Evolutionary conservation across 2,113 vertebrate species (phyloP).

Genomic region (Ibidorhyncha struthersii): DNA sequence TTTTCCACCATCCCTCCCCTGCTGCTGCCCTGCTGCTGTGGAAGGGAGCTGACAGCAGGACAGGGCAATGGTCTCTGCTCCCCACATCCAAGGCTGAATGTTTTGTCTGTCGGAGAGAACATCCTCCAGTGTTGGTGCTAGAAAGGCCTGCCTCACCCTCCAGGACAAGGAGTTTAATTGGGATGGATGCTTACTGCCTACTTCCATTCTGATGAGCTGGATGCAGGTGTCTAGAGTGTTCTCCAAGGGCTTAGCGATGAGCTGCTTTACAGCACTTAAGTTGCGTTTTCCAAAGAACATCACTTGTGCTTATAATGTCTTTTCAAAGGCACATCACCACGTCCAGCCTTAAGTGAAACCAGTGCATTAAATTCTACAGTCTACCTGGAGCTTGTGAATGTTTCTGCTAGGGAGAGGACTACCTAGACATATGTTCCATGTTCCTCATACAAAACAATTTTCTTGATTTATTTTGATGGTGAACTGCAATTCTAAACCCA

Average conservation of each 20-base stretch:
- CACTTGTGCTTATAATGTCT: not conserved
- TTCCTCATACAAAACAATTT: not conserved
- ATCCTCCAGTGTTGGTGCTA: not conserved
- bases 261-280: not conserved
- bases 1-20: not conserved
- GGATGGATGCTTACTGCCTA: not conserved
- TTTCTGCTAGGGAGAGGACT: not conserved
- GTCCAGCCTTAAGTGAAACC: not conserved
- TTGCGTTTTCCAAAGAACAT: not conserved
- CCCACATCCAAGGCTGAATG: not conserved
- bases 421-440: not conserved
- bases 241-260: not conserved
- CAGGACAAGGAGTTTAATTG: not conserved
- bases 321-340: not conserved
- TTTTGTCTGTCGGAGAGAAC: not conserved
- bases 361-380: not conserved
- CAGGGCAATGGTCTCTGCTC: not conserved
- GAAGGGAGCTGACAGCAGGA: not conserved
- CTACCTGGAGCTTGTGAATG: not conserved
- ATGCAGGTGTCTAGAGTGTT: not conserved
- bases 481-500: not conserved
- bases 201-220: not conserved
- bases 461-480: not conserved
- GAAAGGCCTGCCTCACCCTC: not conserved
- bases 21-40: not conserved